Percentiles rank a stretch among this genome's conserved stretches.
Evolutionary conservation across 2,797 vertebrate species (phyloP).

Genomic region (Scolopax rusticola): DNA sequence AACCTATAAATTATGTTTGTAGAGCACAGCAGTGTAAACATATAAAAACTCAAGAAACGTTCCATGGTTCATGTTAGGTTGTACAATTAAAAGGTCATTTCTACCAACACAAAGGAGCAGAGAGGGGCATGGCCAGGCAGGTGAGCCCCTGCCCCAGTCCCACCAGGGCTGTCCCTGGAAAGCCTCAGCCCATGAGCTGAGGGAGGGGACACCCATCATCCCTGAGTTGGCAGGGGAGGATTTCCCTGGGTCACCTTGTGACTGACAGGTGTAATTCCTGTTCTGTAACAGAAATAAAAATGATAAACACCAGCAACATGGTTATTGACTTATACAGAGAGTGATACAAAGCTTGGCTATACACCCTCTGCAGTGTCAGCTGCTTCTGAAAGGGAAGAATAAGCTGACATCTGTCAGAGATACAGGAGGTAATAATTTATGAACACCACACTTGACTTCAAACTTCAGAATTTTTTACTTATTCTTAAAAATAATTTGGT

Average conservation of each 20-base stretch:
- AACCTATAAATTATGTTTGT: background rate
- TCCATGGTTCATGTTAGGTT: background rate
- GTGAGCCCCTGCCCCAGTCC: background rate
- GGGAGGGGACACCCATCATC: too few species aligned
- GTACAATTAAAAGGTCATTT: background rate
- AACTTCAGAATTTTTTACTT: background rate
- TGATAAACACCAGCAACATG: background rate
- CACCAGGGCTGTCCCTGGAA: background rate
- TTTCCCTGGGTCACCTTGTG: background rate
- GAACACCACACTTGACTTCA: background rate
- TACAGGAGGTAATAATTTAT: background rate
- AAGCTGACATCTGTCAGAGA: background rate
- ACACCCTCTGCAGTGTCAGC: background rate
- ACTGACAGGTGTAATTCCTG: background rate
- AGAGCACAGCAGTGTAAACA: background rate
- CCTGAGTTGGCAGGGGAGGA: background rate
- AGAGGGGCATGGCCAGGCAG: background rate
- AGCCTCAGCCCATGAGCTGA: background rate
- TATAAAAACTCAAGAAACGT: background rate
- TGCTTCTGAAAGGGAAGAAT: background rate
- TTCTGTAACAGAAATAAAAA: background rate
- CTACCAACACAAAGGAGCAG: background rate
- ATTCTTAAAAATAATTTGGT: background rate
- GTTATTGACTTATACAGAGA: background rate
- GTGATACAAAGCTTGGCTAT: background rate